These are phyloP conservation scores for Lypha dubia DNA, from an alignment of 2,888 invertebrate species.

Conservation along the genomic window DNA sequence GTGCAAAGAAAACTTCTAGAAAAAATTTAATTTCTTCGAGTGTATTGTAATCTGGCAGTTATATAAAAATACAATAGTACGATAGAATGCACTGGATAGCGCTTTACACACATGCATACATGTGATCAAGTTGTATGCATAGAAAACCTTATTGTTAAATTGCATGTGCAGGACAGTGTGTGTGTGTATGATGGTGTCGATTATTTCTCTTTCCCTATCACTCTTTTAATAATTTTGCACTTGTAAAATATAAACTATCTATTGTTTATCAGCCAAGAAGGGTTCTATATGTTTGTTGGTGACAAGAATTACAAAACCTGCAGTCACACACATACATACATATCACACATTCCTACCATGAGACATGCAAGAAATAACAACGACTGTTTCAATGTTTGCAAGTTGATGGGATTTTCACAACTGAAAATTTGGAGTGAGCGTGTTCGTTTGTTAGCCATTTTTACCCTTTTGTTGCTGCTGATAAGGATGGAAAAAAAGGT, in stretches of 20 bases:
- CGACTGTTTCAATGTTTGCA: conserved; percentile 44
- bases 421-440: neutral
- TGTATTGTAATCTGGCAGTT: too few relatives aligned
- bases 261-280: conserved; percentile 31
- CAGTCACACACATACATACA: neutral
- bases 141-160: too few relatives aligned
- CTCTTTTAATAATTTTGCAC: too few relatives aligned
- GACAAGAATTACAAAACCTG: conserved; percentile 49
- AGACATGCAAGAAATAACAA: conserved; percentile 6
- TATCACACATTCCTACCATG: neutral
- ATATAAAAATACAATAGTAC: too few relatives aligned
- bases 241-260: conserved; percentile 25
- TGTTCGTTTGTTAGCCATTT: conserved; percentile 4
- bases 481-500: conserved; percentile 21
- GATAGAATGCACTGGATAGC: too few relatives aligned
- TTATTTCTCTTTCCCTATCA: too few relatives aligned
- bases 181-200: neutral
- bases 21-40: too few relatives aligned
- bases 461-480: neutral
- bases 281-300: conserved; percentile 44
- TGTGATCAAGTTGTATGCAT: too few relatives aligned
- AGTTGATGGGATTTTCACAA: conserved; percentile 41
- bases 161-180: too few relatives aligned
- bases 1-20: too few relatives aligned
- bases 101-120: too few relatives aligned